Evolutionary conservation across 2,797 vertebrate species (phyloP).

Genomic region (Varecia variegata): DNA sequence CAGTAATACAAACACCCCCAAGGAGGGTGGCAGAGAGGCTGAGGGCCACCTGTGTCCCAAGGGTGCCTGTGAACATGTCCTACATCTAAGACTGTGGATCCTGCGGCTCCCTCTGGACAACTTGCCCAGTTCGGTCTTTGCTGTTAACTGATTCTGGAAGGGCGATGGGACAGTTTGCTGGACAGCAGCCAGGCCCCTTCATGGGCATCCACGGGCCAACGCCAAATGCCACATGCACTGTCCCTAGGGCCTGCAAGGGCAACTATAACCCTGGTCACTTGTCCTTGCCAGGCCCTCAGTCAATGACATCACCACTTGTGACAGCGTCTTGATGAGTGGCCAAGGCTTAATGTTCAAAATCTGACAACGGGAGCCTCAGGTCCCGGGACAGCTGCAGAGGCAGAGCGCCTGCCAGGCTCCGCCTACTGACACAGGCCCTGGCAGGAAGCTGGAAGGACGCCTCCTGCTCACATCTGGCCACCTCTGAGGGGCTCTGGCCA

Average conservation of each 20-base stretch:
- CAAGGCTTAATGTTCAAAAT: neutral
- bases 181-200: neutral
- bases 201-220: neutral
- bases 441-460: neutral
- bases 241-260: neutral
- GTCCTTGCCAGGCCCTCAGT: neutral
- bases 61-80: neutral
- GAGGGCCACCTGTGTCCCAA: neutral
- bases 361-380: neutral
- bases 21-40: neutral
- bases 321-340: neutral
- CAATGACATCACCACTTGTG: neutral
- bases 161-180: neutral
- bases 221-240: neutral
- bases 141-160: neutral
- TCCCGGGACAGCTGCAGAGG: neutral
- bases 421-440: neutral
- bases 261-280: neutral
- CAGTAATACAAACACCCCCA: neutral
- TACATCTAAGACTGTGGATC: neutral
- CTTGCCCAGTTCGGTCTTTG: neutral
- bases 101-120: neutral
- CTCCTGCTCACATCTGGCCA: neutral
- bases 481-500: neutral
- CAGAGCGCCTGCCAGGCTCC: neutral